phyloP scores from a whole-genome alignment of 2,113 vertebrate genomes.

The Rissa tridactyla region DNA sequence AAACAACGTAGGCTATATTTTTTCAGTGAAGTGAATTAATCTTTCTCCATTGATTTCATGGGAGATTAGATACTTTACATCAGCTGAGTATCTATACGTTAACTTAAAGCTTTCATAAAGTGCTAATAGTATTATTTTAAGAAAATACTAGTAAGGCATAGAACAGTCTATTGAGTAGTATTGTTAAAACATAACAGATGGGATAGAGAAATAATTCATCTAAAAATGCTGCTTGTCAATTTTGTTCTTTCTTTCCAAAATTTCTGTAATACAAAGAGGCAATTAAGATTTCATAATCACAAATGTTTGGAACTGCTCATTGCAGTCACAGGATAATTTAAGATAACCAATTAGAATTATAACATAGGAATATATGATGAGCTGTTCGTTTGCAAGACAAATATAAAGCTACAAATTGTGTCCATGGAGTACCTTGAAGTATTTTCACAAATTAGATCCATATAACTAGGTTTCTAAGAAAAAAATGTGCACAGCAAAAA shows the following conservation, averaged over 20 bases:
- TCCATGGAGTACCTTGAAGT: not conserved
- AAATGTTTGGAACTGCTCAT: not conserved
- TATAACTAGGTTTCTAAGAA: not conserved
- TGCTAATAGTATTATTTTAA: not conserved
- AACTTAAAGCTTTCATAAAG: not conserved
- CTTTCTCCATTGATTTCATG: not conserved
- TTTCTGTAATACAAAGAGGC: not conserved
- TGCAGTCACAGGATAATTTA: not conserved
- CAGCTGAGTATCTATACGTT: not conserved
- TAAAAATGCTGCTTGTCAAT: not conserved
- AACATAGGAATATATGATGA: not conserved
- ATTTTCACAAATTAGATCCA: not conserved
- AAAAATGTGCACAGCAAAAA: not conserved
- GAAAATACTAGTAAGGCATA: not conserved
- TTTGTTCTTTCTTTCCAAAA: not conserved
- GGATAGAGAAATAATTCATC: not conserved
- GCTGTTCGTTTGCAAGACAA: not conserved
- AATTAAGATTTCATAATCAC: not conserved
- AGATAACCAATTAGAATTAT: not conserved
- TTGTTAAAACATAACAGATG: not conserved
- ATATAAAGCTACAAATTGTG: not conserved
- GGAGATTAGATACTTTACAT: not conserved
- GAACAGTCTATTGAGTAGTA: not conserved
- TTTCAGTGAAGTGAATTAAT: not conserved
- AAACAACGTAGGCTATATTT: not conserved